phyloP scores from a whole-genome alignment of 1,140 invertebrate species.

The Laupala kohalensis region DNA sequence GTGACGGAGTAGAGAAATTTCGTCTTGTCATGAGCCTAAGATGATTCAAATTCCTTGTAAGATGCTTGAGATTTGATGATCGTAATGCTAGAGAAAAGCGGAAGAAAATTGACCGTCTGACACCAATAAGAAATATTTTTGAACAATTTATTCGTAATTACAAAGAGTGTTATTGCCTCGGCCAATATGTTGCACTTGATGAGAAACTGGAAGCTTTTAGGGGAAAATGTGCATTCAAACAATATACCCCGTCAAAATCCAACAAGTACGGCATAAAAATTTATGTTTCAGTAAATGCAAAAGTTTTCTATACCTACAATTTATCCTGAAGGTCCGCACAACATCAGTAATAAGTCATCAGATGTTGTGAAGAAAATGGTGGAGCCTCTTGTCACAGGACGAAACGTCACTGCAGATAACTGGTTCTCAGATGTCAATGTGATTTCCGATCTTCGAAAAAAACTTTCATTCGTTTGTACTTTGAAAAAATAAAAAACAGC shows the following conservation, averaged over 20 bases:
- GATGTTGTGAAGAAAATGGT: constrained; percentile 28
- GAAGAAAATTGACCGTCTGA: constrained; percentile 31
- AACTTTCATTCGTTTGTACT: constrained; percentile 20
- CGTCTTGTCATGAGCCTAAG: constrained; percentile 30
- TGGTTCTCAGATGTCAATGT: constrained; percentile 20
- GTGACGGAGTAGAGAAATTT: constrained; percentile 29
- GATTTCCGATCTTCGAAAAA: constrained; percentile 10
- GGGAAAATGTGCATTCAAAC: constrained; percentile 33
- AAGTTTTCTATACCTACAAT: constrained; percentile 33
- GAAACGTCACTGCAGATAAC: constrained; percentile 26
- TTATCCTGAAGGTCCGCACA: constrained; percentile 25
- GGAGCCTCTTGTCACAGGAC: constrained; percentile 27
- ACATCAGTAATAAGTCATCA: constrained; percentile 21
- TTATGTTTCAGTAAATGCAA: constrained; percentile 28
- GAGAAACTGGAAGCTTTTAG: constrained; percentile 33
- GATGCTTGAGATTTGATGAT: constrained; percentile 33
- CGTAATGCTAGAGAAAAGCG: constrained; percentile 23
- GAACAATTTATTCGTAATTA: constrained; percentile 35
- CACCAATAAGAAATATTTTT: constrained; percentile 33
- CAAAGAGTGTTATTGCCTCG: constrained; percentile 26
- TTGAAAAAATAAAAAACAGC: constrained; percentile 18
- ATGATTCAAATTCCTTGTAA: constrained; percentile 33
- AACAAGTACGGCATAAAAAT: constrained; percentile 30
- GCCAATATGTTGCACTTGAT: constrained; percentile 29
- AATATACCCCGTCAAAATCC: constrained; percentile 31